Base-by-base conservation (phyloP, 2,113 vertebrate species). In the Archilochus colubris region DNA sequence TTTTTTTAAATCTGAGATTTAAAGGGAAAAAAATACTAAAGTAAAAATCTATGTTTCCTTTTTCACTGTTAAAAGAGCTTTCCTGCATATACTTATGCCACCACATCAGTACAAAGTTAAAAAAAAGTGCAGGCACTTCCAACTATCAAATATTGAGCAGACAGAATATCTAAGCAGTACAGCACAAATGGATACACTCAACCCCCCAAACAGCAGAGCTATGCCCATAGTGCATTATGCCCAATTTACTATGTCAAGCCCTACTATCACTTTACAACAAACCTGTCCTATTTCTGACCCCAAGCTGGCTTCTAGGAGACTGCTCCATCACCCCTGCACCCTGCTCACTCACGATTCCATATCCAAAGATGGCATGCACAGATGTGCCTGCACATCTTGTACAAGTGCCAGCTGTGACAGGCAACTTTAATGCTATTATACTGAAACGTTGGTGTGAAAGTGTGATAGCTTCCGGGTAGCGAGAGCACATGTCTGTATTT, bases 321-420 rank as follows among this genome's bases (percentile, higher is more conserved):
- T 30, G 3, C 54, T 14, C 38, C 2, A 0, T 33, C 44, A 43
- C 10, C 55, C 23, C 36, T 3, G 22, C 13, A 14, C 48, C 10
- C 0, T 1, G 9, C 19, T 74, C 55, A 10, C 0, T 58, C 15
- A 2, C 0, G 0, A 64, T 66, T 51, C 51, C 64, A 48, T 9
- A 59, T 33, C 57, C 64, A 16, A 59, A 84, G 64, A 62, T 1
- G 81, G 80, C 43, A 61, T 0, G 19, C 4, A 3, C 31, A 55
- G 69, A 55, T 12, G 28, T 70, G 73, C 17, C 64, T 62, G n/a
- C 2, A 0, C 14, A 38, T 11, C 86, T 59, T 18, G 23, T 10
- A 13, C 57, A 27, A 20, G 1, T 40, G 69, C 61, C 88, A 55
- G 48, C 43, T 74, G 51, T 10, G 33, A 63, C 43, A 74, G 55